Evolutionary conservation across 1,140 invertebrate species (phyloP).

Genomic region (Drosophila pruinosa): DNA sequence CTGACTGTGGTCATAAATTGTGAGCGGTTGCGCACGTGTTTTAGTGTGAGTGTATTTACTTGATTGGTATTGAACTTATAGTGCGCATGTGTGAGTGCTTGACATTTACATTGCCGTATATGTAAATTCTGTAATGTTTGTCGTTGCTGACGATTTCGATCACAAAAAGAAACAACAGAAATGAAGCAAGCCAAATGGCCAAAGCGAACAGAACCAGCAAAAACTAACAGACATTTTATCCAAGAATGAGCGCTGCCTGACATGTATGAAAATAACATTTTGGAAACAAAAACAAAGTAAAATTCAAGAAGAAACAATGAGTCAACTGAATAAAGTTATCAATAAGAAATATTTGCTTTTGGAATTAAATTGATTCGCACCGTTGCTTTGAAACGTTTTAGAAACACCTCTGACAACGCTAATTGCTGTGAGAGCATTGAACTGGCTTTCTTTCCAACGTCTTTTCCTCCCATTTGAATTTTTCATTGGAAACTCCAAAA

Average conservation of each 20-base stretch:
- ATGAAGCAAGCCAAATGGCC: constrained; percentile 5
- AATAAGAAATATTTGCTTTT: constrained; percentile 1
- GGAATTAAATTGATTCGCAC: neutral
- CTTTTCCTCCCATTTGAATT: constrained; percentile 44
- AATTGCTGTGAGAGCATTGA: constrained; percentile 62
- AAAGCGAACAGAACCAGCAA: neutral
- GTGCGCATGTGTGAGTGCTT: constrained; percentile 24
- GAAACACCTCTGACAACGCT: constrained; percentile 38
- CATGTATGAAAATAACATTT: too few relatives aligned
- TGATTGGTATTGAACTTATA: constrained; percentile 5
- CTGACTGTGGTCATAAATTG: constrained; percentile 60
- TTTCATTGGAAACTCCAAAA: constrained; percentile 52
- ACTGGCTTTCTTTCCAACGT: neutral
- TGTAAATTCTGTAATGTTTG: constrained; percentile 26
- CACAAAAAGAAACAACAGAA: neutral
- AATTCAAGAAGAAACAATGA: neutral
- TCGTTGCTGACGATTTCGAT: constrained; percentile 21
- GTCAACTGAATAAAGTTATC: neutral
- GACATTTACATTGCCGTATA: constrained; percentile 59
- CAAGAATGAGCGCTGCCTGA: neutral
- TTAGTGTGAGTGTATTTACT: constrained; percentile 45
- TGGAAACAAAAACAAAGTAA: neutral
- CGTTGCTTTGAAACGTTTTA: constrained; percentile 16
- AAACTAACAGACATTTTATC: neutral
- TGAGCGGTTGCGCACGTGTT: constrained; percentile 47